Evolutionary conservation across 2,113 vertebrate species (phyloP), one percentile per base, ranked within the genome.

Genomic region (Pholis gunnellus): DNA sequence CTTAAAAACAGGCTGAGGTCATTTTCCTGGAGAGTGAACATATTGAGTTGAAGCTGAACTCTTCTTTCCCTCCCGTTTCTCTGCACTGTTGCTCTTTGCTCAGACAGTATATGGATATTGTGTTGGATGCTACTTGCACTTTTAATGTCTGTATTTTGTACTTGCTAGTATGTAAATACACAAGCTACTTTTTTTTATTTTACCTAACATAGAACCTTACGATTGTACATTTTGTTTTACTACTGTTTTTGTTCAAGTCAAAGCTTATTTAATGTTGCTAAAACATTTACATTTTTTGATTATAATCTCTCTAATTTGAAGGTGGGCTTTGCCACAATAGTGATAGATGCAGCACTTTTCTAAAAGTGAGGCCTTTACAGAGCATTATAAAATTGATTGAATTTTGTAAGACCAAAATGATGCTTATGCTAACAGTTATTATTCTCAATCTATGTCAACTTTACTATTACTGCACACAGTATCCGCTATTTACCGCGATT

Each of bases 1-100:
- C 91, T 92, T 91, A 88, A 88, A 87, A 89, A 81, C 89, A 88
- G 83, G 77, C 90, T 92, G 89, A 92, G 86, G 75, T 91, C 86
- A 92, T 92, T 91, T 91, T 92, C 86, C 87, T 89, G 86, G 80
- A 87, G 78, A 60, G 78, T 71, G 63, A 74, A 54, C 76, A 78
- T 78, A 89, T 84, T 86, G 78, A 88, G 67, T 88, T 78, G 18
- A 82, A 85, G 65, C 84, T 91, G 61, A 74, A 83, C 74, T 79
- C 75, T 66, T 78, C 68, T 50, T 68, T 63, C 9, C 57, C 63
- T 42, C 9, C 25, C 66, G 42, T 75, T 73, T 66, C 60, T 52
- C 25, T 44, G 17, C 38, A 13, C 9, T n/a, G 7, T 40, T 59
- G 34, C 78, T 73, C 44, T 81, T 64, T 40, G 48, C n/a, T 61